A percentile compares a stretch with the other conserved stretches of the same genome.
Evolutionary conservation across 1,140 invertebrate species (phyloP).

Genomic region (Spodoptera litura): DNA sequence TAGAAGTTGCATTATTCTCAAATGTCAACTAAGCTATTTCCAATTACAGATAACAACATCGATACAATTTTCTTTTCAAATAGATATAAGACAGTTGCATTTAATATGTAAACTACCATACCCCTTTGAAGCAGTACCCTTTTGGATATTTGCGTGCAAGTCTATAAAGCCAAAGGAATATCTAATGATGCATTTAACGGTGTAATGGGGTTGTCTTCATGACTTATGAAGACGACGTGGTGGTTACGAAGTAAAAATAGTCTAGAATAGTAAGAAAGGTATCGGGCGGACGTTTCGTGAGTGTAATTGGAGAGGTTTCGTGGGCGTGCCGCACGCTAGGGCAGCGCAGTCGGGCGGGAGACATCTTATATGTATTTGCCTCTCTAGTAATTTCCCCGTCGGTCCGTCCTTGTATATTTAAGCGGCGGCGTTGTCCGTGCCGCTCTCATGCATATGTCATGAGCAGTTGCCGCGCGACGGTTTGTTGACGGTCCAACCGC

Average conservation of each 20-base stretch:
- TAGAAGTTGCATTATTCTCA: neutral
- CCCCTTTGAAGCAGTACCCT: constrained; percentile 16
- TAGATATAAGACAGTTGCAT: constrained; percentile 26
- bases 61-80: constrained; percentile 14
- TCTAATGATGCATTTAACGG: constrained; percentile 71
- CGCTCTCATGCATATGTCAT: constrained; percentile 85
- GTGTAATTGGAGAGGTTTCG: constrained; percentile 75
- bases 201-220: constrained; percentile 72
- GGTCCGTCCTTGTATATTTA: constrained; percentile 83
- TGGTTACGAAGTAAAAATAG: constrained; percentile 75
- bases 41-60: neutral
- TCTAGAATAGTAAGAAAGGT: constrained; percentile 67
- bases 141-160: constrained; percentile 64
- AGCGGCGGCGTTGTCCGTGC: constrained; percentile 71
- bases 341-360: constrained; percentile 64
- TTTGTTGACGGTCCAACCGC: constrained; percentile 83
- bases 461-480: constrained; percentile 83
- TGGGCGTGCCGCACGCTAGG: constrained; percentile 78
- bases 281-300: constrained; percentile 75
- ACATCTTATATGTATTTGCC: constrained; percentile 82
- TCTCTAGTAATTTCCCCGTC: constrained; percentile 81
- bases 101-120: constrained; percentile 34
- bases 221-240: constrained; percentile 75
- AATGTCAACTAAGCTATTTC: neutral
- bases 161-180: constrained; percentile 66